phyloP scores from a whole-genome alignment of 2,797 vertebrate genomes.

The Brachyrhaphis roseni region DNA sequence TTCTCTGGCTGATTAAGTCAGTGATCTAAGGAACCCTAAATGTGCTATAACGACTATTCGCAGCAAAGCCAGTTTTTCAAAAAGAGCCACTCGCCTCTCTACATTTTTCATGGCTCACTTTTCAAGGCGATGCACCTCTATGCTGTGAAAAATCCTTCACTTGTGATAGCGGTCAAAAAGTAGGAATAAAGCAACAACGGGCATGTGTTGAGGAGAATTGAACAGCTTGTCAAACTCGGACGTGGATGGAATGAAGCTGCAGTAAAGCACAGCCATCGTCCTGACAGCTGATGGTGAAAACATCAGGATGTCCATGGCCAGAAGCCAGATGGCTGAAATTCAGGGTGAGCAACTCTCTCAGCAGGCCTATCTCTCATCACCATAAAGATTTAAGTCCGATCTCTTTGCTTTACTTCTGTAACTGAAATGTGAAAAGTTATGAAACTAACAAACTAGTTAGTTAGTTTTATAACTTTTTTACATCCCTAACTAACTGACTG shows the following conservation, averaged over 20 bases:
- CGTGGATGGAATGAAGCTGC: conserved; percentile 16
- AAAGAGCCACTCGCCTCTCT: background rate
- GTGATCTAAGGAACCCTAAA: conserved; percentile 51
- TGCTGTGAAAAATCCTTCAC: conserved; percentile 4
- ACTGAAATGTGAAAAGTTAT: background rate
- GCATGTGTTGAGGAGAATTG: conserved; percentile 22
- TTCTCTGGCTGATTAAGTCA: conserved; percentile 35
- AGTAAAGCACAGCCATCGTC: conserved; percentile 4
- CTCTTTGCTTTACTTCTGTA: conserved; percentile 2
- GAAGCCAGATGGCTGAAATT: conserved; percentile 16
- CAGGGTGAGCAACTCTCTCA: conserved; percentile 7
- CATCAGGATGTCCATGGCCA: conserved; percentile 17
- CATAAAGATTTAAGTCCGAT: background rate
- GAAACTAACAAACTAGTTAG: no score
- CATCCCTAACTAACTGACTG: no score
- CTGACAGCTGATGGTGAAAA: conserved; percentile 18
- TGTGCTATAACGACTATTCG: conserved; percentile 32
- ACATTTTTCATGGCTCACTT: background rate
- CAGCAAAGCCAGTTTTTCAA: conserved; percentile 13
- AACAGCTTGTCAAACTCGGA: conserved; percentile 25
- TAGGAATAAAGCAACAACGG: background rate
- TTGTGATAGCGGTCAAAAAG: conserved; percentile 13
- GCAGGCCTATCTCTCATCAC: conserved; percentile 3
- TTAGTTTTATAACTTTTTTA: no score
- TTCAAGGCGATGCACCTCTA: conserved; percentile 24